Evolutionary conservation across 2,797 vertebrate genomes (phyloP), one percentile per base, ranked within the genome.

Genomic region (Naso thynnoides): DNA sequence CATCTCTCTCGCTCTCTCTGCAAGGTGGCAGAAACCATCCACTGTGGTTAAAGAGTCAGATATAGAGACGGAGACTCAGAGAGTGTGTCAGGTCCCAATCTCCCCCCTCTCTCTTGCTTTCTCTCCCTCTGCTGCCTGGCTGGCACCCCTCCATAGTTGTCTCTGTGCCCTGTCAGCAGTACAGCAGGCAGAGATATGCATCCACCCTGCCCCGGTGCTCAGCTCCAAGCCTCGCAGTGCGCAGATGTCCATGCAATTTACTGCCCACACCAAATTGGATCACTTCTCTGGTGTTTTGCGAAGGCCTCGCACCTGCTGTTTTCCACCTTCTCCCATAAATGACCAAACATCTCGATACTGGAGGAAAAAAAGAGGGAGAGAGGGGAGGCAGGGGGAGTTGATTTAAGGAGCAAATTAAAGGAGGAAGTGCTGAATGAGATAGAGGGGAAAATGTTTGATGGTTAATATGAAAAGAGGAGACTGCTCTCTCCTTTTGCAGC

Each of bases 181-280:
- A 81, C 77, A 66, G 66, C 70, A 82, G 86, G 48, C 76, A 79
- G 77, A 86, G 90, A 82, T 78, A 88, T 72, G 80, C 80, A 78
- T 73, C 80, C 79, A 66, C 66, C 76, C 76, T 65, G 75, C 78
- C 76, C 77, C 24, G n/a, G 73, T 19, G 83, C 88, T 83, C 77
- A 38, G 86, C 86, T 81, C 78, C 38, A 64, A 63, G 16, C 78
- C 72, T 42, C 57, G 83, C 79, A 61, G 67, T 49, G 77, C 66
- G 44, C 84, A 87, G 82, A 88, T 86, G 89, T 90, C 86, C 81
- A 75, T 72, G 78, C 83, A 88, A 93, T 95, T 94, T 93, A 94
- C 90, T 89, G 88, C 89, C 76, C 86, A 56, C 76, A 88, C 84
- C 83, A 91, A 94, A 94, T 91, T 92, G 86, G 86, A 93, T 92